Percentiles rank a stretch among this genome's conserved stretches.
Evolutionary conservation across 2,888 invertebrate genomes (phyloP).

Genomic region (Pharmacophagus antenor): DNA sequence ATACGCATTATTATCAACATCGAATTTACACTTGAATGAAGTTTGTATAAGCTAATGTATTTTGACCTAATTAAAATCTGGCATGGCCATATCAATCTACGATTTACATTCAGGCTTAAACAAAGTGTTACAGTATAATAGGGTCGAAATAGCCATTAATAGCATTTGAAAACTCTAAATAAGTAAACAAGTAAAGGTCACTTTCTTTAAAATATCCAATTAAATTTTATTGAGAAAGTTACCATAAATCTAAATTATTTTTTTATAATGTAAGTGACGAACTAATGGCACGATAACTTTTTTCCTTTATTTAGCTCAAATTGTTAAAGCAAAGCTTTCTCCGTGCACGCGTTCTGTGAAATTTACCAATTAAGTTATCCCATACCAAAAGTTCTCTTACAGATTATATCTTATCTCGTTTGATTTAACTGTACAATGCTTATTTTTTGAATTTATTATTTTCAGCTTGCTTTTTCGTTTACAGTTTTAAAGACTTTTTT

Average conservation of each 20-base stretch:
- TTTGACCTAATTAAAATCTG: too few relatives aligned
- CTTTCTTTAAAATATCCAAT: slow-evolving; percentile 4
- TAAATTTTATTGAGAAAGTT: slow-evolving; percentile 18
- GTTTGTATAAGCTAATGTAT: too few relatives aligned
- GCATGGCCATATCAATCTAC: too few relatives aligned
- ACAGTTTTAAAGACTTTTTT: not conserved
- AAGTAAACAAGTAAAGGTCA: not conserved
- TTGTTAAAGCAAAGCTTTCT: not conserved
- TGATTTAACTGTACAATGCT: not conserved
- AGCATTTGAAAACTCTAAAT: not conserved
- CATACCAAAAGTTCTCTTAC: not conserved
- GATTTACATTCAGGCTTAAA: too few relatives aligned
- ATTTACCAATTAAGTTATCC: slow-evolving; percentile 12
- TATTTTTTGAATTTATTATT: not conserved
- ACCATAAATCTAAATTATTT: slow-evolving; percentile 4
- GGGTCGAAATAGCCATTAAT: too few relatives aligned
- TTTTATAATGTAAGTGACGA: slow-evolving; percentile 1
- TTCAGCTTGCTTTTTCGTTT: not conserved
- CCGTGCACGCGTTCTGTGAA: slow-evolving; percentile 7
- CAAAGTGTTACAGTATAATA: too few relatives aligned
- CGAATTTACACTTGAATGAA: too few relatives aligned
- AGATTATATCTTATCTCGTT: not conserved
- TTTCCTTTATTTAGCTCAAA: slow-evolving; percentile 1
- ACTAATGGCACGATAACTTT: not conserved
- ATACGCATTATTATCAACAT: too few relatives aligned